Base-by-base conservation (phyloP, 2,888 invertebrate species). In the Megastigmus dorsalis region DNA sequence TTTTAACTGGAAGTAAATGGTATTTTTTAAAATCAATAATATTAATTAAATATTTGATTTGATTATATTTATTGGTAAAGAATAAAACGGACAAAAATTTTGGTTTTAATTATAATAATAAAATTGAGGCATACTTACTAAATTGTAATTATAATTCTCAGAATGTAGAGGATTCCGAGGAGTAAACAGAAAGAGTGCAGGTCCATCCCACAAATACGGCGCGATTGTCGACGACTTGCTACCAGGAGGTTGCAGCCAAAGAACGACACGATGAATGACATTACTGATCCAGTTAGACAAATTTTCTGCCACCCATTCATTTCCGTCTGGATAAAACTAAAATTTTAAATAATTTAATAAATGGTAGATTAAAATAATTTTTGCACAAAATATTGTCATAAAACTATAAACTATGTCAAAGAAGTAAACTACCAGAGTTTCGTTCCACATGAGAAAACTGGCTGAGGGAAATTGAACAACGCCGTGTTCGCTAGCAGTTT, bases 161-260 rank as follows among this genome's bases (percentile, higher is more conserved):
- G 89, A 88, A 82, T 91, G 90, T 45, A 94, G 88, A n/a, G 94
- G 93, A 87, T 94, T 94, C 74, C 93, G 89, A 6, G 95, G 95
- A 0, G 95, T 94, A 82, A 96, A 95, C 68, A 96, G 87, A 78
- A 96, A 90, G 43, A 96, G 87, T 50, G 93, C 91, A 1, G 96
- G 94, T 66, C 93, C 93, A 41, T 91, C 91, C 79, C 92, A 91
- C 9, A 94, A 89, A 83, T 92, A 92, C 79, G 90, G 90, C n/a
- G 93, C 92, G 57, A 96, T 89, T 20, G 90, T 90, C 36, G 90
- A 89, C 10, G 93, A 91, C 87, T 96, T 96, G 52, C 90, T 89
- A 83, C 94, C 95, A 70, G 92, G 90, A 0, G 95, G 94, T 77
- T 93, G 91, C 30, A 95, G 87, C 91, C 95, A 92, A 0, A 90